phyloP scores from a whole-genome alignment of 1,140 invertebrate species.

The Sycophila sp. region DNA sequence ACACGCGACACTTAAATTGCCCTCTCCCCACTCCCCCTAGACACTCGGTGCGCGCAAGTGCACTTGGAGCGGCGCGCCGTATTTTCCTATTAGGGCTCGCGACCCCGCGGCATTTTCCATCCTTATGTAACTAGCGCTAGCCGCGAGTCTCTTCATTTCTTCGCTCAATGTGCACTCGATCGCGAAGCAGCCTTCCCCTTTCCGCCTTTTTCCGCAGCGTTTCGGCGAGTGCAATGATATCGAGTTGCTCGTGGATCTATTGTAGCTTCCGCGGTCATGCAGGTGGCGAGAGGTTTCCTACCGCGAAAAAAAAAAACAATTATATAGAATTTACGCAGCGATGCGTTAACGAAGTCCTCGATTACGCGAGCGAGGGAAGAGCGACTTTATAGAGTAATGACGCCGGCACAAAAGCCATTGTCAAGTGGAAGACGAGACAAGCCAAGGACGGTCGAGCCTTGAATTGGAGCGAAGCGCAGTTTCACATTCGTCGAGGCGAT shows the following conservation, averaged over 20 bases:
- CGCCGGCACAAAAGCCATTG: constrained; percentile 17
- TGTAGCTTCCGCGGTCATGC: too few relatives aligned
- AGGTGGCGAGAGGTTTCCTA: too few relatives aligned
- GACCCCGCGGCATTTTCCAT: neutral
- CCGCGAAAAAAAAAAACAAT: neutral
- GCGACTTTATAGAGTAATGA: neutral
- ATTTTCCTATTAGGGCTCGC: constrained; percentile 1
- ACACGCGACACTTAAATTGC: constrained; percentile 10
- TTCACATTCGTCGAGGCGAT: neutral
- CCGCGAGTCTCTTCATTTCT: too few relatives aligned
- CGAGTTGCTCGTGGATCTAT: too few relatives aligned
- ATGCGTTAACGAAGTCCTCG: neutral
- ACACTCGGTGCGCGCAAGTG: neutral
- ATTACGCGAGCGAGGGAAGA: neutral
- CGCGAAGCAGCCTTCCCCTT: neutral
- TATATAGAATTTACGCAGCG: neutral
- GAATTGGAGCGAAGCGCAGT: constrained; percentile 7
- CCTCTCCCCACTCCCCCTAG: neutral
- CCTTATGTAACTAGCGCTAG: neutral
- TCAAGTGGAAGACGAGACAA: neutral
- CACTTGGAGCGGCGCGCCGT: too few relatives aligned
- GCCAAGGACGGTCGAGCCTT: constrained; percentile 14
- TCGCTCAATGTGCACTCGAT: neutral
- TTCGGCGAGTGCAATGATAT: too few relatives aligned
- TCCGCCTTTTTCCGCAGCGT: too few relatives aligned